These are phyloP conservation scores for Meiosimyza platycephala DNA, from an alignment of 2,888 invertebrate genomes.

Conservation along the genomic window DNA sequence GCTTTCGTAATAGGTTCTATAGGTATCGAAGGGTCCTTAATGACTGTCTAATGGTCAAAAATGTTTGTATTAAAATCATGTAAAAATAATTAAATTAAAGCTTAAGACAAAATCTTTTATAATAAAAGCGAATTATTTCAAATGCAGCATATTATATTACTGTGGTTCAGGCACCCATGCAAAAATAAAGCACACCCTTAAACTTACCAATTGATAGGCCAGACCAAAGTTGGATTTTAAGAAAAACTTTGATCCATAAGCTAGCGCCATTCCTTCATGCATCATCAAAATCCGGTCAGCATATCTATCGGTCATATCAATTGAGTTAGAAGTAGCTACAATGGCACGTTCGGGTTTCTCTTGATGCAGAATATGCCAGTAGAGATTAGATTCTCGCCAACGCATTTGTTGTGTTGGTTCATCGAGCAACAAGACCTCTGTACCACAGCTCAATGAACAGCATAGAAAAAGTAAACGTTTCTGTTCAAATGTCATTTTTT, in stretches of 20 bases:
- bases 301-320: slow-evolving; percentile 88
- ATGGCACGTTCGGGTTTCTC: slow-evolving; percentile 80
- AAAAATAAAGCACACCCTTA: neutral
- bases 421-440: slow-evolving; percentile 67
- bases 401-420: slow-evolving; percentile 68
- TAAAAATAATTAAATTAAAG: slow-evolving; percentile 26
- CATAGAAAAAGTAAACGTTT: slow-evolving; percentile 79
- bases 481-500: slow-evolving; percentile 76
- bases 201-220: slow-evolving; percentile 78
- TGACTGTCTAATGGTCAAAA: too few relatives aligned
- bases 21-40: slow-evolving; percentile 46
- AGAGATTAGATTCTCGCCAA: slow-evolving; percentile 78
- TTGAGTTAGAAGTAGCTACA: slow-evolving; percentile 83
- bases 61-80: slow-evolving; percentile 44
- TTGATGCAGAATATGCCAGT: slow-evolving; percentile 82
- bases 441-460: slow-evolving; percentile 78
- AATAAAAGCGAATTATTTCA: too few relatives aligned
- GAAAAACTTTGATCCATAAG: slow-evolving; percentile 82
- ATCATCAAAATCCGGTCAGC: slow-evolving; percentile 90
- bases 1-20: slow-evolving; percentile 52
- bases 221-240: slow-evolving; percentile 84
- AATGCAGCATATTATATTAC: too few relatives aligned
- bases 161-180: too few relatives aligned
- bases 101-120: too few relatives aligned
- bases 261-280: slow-evolving; percentile 80